phyloP scores from a whole-genome alignment of 2,888 invertebrate species.

The Tigriopus californicus region DNA sequence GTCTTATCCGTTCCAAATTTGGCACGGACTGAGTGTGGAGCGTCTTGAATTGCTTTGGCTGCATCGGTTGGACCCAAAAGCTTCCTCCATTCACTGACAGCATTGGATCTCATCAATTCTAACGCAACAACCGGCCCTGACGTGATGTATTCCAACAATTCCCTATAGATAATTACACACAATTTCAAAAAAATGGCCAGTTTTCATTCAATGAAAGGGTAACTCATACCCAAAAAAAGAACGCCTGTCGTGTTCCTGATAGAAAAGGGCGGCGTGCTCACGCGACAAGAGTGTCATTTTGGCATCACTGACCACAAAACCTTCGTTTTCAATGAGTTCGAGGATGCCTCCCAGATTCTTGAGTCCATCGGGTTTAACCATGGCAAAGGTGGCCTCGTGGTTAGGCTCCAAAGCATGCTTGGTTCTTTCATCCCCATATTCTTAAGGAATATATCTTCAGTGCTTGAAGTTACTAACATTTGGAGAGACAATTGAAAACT shows the following conservation, averaged over 20 bases:
- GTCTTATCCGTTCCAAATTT: constrained; percentile 46
- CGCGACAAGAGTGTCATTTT: constrained; percentile 9
- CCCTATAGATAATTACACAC: constrained; percentile 27
- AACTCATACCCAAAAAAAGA: not conserved
- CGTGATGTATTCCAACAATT: constrained; percentile 41
- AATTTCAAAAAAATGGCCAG: not conserved
- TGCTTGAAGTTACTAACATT: no score
- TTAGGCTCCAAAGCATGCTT: constrained; percentile 20
- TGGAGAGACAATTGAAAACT: no score
- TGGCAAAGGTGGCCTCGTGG: constrained; percentile 40
- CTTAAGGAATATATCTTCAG: no score
- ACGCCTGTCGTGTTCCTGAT: no score
- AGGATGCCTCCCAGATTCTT: constrained; percentile 53
- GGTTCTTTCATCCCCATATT: constrained; percentile 28
- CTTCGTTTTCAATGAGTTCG: constrained; percentile 40
- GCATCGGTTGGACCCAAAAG: constrained; percentile 37
- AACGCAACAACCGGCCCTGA: constrained; percentile 49
- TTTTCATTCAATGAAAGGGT: not conserved
- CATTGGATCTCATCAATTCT: constrained; percentile 52
- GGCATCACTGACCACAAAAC: constrained; percentile 27
- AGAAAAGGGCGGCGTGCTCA: no score
- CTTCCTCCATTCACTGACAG: constrained; percentile 36
- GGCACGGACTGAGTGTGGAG: constrained; percentile 41
- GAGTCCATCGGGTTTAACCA: constrained; percentile 54
- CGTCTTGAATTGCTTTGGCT: constrained; percentile 33